phyloP scores from a whole-genome alignment of 1,140 invertebrate genomes.

The Cecropterus lyciades region DNA sequence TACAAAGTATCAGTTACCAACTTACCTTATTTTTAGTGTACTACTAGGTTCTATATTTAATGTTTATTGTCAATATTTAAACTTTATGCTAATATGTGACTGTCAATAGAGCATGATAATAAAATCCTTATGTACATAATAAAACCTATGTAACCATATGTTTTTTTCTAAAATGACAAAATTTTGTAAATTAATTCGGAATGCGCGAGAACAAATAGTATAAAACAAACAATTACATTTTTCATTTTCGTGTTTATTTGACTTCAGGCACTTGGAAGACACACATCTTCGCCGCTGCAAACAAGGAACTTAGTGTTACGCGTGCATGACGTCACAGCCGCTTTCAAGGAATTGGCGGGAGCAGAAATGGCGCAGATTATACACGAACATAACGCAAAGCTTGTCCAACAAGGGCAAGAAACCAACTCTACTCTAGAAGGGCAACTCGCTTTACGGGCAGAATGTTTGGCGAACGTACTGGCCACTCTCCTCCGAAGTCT shows the following conservation, averaged over 20 bases:
- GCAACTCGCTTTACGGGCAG: slow-evolving; percentile 89
- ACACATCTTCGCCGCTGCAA: slow-evolving; percentile 90
- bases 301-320: slow-evolving; percentile 92
- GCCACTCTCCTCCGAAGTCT: slow-evolving; percentile 92
- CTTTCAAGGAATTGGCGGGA: slow-evolving; percentile 88
- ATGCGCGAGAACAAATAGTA: too few species aligned
- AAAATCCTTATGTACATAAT: too few species aligned
- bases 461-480: slow-evolving; percentile 91
- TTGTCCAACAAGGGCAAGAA: slow-evolving; percentile 69
- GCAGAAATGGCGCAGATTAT: slow-evolving; percentile 85
- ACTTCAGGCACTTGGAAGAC: slow-evolving; percentile 87
- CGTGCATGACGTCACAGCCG: slow-evolving; percentile 91
- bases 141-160: too few species aligned
- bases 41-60: too few species aligned
- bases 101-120: too few species aligned
- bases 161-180: too few species aligned
- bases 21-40: too few species aligned
- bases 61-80: too few species aligned
- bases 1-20: too few species aligned
- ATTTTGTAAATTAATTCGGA: too few species aligned
- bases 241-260: not conserved
- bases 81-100: too few species aligned
- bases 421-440: slow-evolving; percentile 84
- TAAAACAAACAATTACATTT: too few species aligned
- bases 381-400: slow-evolving; percentile 75